Conservation (phyloP, 2,113 vertebrate species). For the Vireo altiloquus region DNA sequence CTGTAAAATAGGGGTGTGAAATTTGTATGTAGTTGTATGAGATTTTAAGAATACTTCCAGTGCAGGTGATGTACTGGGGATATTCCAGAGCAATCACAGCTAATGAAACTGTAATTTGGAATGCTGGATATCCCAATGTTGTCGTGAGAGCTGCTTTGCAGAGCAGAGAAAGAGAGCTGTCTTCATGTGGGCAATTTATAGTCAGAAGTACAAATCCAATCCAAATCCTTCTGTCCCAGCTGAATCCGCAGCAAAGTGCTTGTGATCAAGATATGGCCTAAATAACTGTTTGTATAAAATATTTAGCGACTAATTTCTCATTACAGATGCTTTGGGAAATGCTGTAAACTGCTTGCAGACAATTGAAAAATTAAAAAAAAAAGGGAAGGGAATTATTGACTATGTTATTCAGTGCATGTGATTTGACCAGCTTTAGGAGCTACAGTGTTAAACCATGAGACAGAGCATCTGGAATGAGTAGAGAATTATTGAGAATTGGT, state of each 20-base stretch:
- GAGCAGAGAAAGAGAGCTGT: not conserved
- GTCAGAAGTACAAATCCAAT: not conserved
- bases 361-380: not conserved
- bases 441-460: not conserved
- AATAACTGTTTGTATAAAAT: slow-evolving; percentile 44
- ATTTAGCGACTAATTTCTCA: slow-evolving; percentile 33
- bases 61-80: no score
- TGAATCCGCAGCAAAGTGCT: not conserved
- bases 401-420: not conserved
- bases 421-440: not conserved
- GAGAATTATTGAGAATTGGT: not conserved
- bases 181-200: not conserved
- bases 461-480: not conserved
- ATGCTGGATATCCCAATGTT: not conserved
- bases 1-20: not conserved
- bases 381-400: not conserved
- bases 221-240: not conserved
- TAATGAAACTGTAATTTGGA: not conserved
- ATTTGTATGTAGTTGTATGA: not conserved
- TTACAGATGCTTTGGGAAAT: not conserved
- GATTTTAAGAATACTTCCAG: not conserved
- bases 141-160: not conserved
- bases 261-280: not conserved
- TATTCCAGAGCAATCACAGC: not conserved
- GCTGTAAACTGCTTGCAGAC: not conserved